phyloP scores from a whole-genome alignment of 1,140 invertebrate species.

The Cheumatopsyche charites region DNA sequence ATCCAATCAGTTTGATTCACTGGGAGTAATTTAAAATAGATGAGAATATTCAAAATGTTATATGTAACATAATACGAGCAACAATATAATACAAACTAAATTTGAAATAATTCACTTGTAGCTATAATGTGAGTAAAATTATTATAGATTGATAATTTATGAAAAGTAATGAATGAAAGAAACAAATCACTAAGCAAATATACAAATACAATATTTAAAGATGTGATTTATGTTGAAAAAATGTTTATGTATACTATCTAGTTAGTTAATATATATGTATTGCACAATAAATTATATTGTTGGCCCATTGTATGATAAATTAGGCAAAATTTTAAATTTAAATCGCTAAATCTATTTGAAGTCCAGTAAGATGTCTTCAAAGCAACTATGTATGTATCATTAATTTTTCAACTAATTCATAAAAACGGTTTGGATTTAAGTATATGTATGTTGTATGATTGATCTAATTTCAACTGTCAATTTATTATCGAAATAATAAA shows the following conservation, averaged over 20 bases:
- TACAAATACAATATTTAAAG: no score
- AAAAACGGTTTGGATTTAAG: background rate
- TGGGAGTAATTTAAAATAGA: no score
- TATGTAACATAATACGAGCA: no score
- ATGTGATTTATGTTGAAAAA: no score
- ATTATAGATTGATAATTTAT: no score
- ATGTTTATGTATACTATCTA: constrained; percentile 1
- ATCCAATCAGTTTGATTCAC: no score
- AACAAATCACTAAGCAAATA: no score
- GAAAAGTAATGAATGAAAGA: no score
- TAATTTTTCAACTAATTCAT: constrained; percentile 2
- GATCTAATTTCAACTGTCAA: background rate
- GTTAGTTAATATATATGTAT: background rate
- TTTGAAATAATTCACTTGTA: no score
- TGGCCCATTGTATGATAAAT: background rate
- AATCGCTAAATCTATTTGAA: background rate
- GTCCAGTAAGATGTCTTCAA: background rate
- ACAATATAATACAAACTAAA: no score
- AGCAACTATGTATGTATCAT: constrained; percentile 2
- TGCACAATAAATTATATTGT: constrained; percentile 20
- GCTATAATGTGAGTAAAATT: no score
- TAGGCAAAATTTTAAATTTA: background rate
- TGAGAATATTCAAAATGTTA: no score
- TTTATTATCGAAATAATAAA: constrained; percentile 1
- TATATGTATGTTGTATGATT: background rate